These are phyloP conservation scores for Actinia tenebrosa DNA, from an alignment of 64 coral and sea anemone genomes.

Conservation along the genomic window DNA sequence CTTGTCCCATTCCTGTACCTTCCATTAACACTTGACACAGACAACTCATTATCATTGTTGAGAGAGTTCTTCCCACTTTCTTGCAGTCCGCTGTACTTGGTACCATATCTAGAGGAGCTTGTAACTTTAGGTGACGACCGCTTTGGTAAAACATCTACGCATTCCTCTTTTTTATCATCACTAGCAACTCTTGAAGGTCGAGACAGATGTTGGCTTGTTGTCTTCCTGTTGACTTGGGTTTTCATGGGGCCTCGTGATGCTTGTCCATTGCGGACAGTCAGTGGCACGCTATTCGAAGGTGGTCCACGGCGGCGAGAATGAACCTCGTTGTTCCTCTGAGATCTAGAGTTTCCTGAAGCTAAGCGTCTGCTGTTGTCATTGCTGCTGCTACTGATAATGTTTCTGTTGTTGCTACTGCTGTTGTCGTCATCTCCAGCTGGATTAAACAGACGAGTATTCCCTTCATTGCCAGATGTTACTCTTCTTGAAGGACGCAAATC, in stretches of 20 bases:
- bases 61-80: neutral
- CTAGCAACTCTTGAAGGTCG: neutral
- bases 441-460: neutral
- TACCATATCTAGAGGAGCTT: neutral
- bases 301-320: neutral
- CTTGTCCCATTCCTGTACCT: neutral
- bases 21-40: neutral
- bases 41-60: neutral
- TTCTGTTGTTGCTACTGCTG: neutral
- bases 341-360: neutral
- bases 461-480: neutral
- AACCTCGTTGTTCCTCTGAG: neutral
- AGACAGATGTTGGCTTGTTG: neutral
- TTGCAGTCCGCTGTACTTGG: neutral
- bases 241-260: neutral
- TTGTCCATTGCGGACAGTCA: neutral
- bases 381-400: neutral
- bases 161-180: neutral
- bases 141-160: neutral
- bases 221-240: neutral
- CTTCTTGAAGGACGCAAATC: neutral
- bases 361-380: neutral
- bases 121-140: too few species aligned
- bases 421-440: neutral
- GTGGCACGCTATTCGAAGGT: neutral